These are phyloP conservation scores for Andrena fulva DNA, from an alignment of 2,888 invertebrate genomes.

Conservation along the genomic window DNA sequence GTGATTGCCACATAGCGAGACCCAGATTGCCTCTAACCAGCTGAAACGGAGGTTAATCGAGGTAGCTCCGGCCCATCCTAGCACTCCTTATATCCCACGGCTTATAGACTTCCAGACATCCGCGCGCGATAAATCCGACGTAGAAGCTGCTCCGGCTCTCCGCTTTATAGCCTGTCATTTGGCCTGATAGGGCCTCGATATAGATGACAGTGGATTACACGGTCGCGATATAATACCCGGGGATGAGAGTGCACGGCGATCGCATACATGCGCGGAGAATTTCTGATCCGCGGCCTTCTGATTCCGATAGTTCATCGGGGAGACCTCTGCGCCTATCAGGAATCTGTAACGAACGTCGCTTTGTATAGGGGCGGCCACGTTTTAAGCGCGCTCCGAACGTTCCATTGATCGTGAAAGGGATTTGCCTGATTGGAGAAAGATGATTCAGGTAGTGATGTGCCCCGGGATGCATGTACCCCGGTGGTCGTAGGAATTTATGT, in stretches of 20 bases:
- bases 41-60: constrained; percentile 59
- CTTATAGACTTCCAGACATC: constrained; percentile 42
- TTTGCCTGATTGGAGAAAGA: constrained; percentile 8
- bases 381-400: neutral
- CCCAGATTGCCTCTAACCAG: constrained; percentile 45
- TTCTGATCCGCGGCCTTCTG: constrained; percentile 9
- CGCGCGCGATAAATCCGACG: constrained; percentile 56
- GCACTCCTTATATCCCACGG: constrained; percentile 23
- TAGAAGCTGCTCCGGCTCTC: constrained; percentile 50
- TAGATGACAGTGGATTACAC: constrained; percentile 70
- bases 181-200: constrained; percentile 68
- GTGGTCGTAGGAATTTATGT: neutral
- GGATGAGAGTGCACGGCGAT: neutral
- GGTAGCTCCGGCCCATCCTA: constrained; percentile 43
- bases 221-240: constrained; percentile 41
- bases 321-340: constrained; percentile 19
- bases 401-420: constrained; percentile 22
- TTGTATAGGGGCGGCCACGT: neutral
- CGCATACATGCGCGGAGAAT: constrained; percentile 14
- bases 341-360: constrained; percentile 22
- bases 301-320: constrained; percentile 16
- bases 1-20: constrained; percentile 49
- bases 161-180: constrained; percentile 73
- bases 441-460: neutral
- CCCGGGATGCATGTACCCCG: neutral